Percentiles rank a stretch among this genome's conserved stretches.
phyloP scores from a whole-genome alignment of 2,113 vertebrate species.

The Brachyhypopomus occidentalis region DNA sequence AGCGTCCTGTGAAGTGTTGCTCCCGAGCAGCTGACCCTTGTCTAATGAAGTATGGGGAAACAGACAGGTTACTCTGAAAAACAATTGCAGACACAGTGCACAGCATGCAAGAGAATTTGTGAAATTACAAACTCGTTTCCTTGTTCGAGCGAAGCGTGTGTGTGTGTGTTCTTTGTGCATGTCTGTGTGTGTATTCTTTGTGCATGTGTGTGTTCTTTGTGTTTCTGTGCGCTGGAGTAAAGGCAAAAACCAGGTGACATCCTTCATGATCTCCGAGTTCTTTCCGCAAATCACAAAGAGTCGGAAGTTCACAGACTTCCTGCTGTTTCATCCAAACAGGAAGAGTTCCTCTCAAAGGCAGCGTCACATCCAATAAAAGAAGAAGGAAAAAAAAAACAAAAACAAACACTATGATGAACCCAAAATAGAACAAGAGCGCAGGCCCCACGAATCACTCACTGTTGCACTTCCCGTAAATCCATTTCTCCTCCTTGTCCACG shows the following conservation, averaged over 20 bases:
- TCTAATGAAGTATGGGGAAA: neutral
- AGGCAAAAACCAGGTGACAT: constrained; percentile 52
- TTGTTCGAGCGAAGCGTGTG: constrained; percentile 1
- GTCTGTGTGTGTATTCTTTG: too few species aligned
- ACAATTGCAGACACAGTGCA: neutral
- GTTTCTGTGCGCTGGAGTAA: constrained; percentile 34
- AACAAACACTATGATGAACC: neutral
- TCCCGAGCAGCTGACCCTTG: neutral
- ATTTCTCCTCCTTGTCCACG: constrained; percentile 1
- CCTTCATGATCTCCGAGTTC: constrained; percentile 50
- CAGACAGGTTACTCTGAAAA: neutral
- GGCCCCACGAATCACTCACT: constrained; percentile 9
- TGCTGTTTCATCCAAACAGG: constrained; percentile 37
- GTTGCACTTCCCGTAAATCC: constrained; percentile 13
- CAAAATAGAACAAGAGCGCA: constrained; percentile 27
- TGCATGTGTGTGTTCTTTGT: constrained; percentile 15
- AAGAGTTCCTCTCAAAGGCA: constrained; percentile 30
- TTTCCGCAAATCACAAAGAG: constrained; percentile 23
- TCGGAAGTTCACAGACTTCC: constrained; percentile 37
- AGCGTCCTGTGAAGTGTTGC: neutral
- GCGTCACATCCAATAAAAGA: constrained; percentile 1
- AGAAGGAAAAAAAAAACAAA: too few species aligned
- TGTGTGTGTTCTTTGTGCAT: neutral
- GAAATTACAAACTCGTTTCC: constrained; percentile 4
- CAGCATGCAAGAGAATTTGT: neutral